Base-by-base conservation (phyloP, 92 coral and sea anemone species). In the Epizoanthus scotinus region DNA sequence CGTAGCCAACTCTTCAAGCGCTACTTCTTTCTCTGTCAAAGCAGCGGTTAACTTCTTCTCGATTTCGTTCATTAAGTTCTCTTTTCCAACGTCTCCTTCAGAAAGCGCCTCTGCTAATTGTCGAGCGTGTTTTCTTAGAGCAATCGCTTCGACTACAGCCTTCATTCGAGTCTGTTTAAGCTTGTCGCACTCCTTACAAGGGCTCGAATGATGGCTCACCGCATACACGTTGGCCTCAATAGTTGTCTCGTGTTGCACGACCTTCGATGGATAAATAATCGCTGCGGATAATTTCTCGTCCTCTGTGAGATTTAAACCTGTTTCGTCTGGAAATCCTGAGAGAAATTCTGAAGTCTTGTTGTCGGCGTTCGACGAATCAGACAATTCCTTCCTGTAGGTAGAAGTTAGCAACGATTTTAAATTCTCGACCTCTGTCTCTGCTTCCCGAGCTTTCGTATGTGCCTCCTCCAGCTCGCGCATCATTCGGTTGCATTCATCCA, bases 121-220 rank as follows among this genome's bases (percentile, higher is more conserved):
- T 25, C 88, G 86, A 1, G 87, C 94, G 87, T 95, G 90, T 81
- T 88, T 91, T 50, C 97, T 90, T 36, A 95, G 84, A 10, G 98
- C 97, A 24, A 91, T 84, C 27, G 94, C 90, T 72, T 95, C 99
- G 29, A 93, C 99, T 1, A 95, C 85, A 28, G 98, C 96, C 55
- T 92, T 93, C 49, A 93, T 90, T 19, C 93, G 83, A 17, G 96
- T 88, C 62, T 93, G 86, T 58, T 86, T 89, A 15, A 95, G 70
- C 56, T 90, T 85, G 9, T 93, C 99, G 54, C 99, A 95, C 66
- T 95, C 98, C 58, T 93, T 95, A 25, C 99, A 95, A 10, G 94
- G 82, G 49, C 87, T 71, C 2, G 89, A 60, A 70, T 91, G 92
- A 36, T 90, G 89, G 42, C 85, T 87, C 8, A 93, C 83, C 4